Evolutionary conservation across 2,888 invertebrate genomes (phyloP), one percentile per base, ranked within the genome.

Genomic region (Entomobrya proxima): DNA sequence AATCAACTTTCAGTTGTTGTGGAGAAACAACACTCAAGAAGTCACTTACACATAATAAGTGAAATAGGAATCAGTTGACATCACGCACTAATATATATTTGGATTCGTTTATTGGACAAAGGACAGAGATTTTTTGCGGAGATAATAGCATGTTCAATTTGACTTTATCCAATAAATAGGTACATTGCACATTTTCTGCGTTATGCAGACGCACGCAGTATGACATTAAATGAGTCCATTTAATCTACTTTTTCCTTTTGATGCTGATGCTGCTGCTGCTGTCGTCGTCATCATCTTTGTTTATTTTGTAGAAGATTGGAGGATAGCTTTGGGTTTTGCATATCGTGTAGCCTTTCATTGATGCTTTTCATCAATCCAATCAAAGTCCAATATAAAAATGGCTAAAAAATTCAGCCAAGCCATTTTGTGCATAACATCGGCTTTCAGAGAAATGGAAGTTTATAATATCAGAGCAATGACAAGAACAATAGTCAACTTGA

Each of bases 241-340:
- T 67, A 67, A 67, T 67, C 67, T 40, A 40, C 67, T 67, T 67
- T 67, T 61, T n/a, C n/a, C n/a, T 37, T 37, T 40, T 40, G 24
- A 24, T n/a, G 15, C 35, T 32, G 6, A n/a, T n/a, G n/a, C n/a
- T n/a, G n/a, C n/a, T n/a, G n/a, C n/a, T n/a, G n/a, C n/a, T n/a
- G n/a, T n/a, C n/a, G n/a, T n/a, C n/a, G n/a, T n/a, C n/a, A n/a
- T n/a, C n/a, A n/a, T n/a, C n/a, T n/a, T 32, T 30, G 58, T 61
- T 1, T 2, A 32, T 61, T 58, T 30, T 13, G 13, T 58, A 58
- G 30, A 58, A 35, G 61, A 55, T 55, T 55, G 50, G 44, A 44
- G 9, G 18, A 13, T 61, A 61, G n/a, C n/a, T n/a, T n/a, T n/a
- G n/a, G n/a, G n/a, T n/a, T n/a, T n/a, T n/a, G n/a, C n/a, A n/a